Base-by-base conservation (phyloP, 2,797 vertebrate species). In the Pteronotus mesoamericanus region DNA sequence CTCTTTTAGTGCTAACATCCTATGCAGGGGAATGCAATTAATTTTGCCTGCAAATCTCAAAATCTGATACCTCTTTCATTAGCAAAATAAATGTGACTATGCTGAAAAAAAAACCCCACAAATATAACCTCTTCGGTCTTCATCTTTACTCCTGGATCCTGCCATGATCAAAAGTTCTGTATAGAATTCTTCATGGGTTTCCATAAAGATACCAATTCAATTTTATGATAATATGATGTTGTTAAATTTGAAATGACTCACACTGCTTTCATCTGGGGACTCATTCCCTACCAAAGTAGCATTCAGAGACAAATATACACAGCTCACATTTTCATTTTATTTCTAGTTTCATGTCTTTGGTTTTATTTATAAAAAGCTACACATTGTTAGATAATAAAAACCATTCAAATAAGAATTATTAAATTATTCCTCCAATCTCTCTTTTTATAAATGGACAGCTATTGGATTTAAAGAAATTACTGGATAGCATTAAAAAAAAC, bases 141-240 rank as follows among this genome's bases (percentile, higher is more conserved):
- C 46, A 82, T 95, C n/a, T 29, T 39, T 66, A 77, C 22, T 42
- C 46, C 48, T 37, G 39, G 46, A 89, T 83, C 11, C 51, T 82
- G 32, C 39, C 42, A 78, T 91, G 83, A 96, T 97, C 96, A 97
- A 87, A 96, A 95, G 83, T 91, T 94, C 75, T 92, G 94, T 94
- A 71, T 34, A 92, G 71, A 97, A 95, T 94, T 95, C 95, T 96
- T 97, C 86, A 71, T 59, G 74, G 75, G 90, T 51, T 96, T 97
- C 96, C 95, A 95, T 72, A 97, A 97, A 97, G 86, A 96, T 44
- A 93, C 96, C 94, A 97, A 22, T 72, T 69, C 83, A 95, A 95
- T 97, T 96, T 97, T 96, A 95, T 94, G 96, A 97, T 97, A 97
- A 97, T 94, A 95, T 32, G 86, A 96, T 53, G 74, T 86, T 94